A percentile compares a stretch with the other conserved stretches of the same genome.
phyloP scores from a whole-genome alignment of 2,113 vertebrate species.

The Thalassarche chlororhynchos region DNA sequence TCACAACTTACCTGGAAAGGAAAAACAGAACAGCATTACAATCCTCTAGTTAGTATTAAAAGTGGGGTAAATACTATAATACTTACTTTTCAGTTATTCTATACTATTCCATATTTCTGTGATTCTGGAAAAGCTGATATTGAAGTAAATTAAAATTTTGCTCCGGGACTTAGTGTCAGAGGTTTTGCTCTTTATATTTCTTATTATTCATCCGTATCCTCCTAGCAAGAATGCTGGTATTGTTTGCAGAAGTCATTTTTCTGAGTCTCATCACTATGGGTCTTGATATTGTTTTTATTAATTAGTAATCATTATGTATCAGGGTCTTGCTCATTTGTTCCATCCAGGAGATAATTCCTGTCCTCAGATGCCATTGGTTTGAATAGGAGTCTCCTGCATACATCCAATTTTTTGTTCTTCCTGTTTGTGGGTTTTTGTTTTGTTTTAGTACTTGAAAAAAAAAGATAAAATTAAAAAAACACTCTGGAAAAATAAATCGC shows the following conservation, averaged over 20 bases:
- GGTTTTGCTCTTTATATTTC: neutral
- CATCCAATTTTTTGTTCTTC: neutral
- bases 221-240: neutral
- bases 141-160: neutral
- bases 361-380: slow-evolving; percentile 18
- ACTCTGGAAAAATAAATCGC: slow-evolving; percentile 33
- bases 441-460: neutral
- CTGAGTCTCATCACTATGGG: neutral
- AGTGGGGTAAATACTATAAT: neutral
- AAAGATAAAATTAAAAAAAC: neutral
- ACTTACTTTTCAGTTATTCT: neutral
- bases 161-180: neutral
- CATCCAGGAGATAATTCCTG: slow-evolving; percentile 15
- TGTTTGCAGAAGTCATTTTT: slow-evolving; percentile 31
- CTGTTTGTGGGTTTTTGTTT: neutral
- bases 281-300: slow-evolving; percentile 19
- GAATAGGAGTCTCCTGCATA: slow-evolving; percentile 19
- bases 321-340: slow-evolving; percentile 15
- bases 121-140: neutral
- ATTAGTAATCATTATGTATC: neutral
- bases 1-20: neutral
- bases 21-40: neutral
- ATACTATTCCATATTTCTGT: neutral
- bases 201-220: neutral
- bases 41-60: neutral